Evolutionary conservation across 2,888 invertebrate genomes (phyloP).

Genomic region (Ornithoptera alexandrae): DNA sequence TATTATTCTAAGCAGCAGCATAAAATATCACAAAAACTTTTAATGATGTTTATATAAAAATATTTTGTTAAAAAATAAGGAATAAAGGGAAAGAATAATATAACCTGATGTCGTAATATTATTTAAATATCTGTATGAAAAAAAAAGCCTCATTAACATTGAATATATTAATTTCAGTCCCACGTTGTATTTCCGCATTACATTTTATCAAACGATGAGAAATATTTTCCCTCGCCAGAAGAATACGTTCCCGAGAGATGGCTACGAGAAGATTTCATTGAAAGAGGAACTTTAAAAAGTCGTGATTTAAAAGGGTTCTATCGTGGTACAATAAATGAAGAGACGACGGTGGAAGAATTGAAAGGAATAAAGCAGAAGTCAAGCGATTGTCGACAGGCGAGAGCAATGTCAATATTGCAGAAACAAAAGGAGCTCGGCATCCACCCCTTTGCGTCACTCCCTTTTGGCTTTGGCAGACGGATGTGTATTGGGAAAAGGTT

Average conservation of each 20-base stretch:
- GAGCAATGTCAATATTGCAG: slow-evolving; percentile 47
- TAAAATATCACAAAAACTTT: no score
- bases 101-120: background rate
- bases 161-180: slow-evolving; percentile 77
- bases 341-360: background rate
- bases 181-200: slow-evolving; percentile 90
- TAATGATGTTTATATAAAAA: background rate
- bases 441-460: slow-evolving; percentile 87
- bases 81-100: background rate
- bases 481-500: slow-evolving; percentile 90
- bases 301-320: slow-evolving; percentile 7
- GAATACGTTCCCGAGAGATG: slow-evolving; percentile 88
- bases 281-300: slow-evolving; percentile 32
- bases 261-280: slow-evolving; percentile 78
- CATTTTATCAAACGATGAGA: slow-evolving; percentile 85
- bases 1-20: no score
- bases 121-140: background rate
- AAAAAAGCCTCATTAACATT: slow-evolving; percentile 4
- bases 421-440: slow-evolving; percentile 80
- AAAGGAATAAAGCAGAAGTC: slow-evolving; percentile 20
- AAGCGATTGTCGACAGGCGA: slow-evolving; percentile 32
- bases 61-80: background rate
- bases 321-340: slow-evolving; percentile 8
- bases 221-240: slow-evolving; percentile 86
- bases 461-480: slow-evolving; percentile 87